Evolutionary conservation across 2,113 vertebrate genomes (phyloP).

Genomic region (Amphiprion ocellaris): DNA sequence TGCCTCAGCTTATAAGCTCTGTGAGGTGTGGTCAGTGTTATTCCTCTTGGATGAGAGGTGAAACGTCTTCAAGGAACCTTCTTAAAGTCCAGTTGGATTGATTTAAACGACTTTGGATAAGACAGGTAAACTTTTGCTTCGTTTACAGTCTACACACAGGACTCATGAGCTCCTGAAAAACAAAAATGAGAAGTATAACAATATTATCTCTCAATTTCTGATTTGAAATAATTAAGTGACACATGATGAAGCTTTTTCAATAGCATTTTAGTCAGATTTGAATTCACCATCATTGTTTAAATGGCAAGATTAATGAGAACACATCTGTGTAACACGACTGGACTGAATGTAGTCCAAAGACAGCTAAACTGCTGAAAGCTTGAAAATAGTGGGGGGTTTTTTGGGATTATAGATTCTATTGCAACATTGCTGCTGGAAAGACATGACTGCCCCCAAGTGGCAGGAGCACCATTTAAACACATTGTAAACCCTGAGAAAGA

Average conservation of each 20-base stretch:
- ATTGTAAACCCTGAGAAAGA: slow-evolving; percentile 48
- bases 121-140: no score
- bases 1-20: no score
- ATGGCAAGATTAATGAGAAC: neutral
- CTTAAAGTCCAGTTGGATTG: no score
- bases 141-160: no score
- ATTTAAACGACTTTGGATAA: no score
- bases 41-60: no score
- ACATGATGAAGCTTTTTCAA: neutral
- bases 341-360: neutral
- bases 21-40: no score
- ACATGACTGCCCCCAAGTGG: slow-evolving; percentile 46
- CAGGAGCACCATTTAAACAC: slow-evolving; percentile 39
- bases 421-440: neutral
- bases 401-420: neutral
- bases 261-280: neutral
- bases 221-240: neutral
- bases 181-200: neutral
- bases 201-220: neutral
- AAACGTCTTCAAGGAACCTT: no score
- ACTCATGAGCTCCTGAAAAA: no score
- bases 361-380: neutral
- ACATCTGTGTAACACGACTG: neutral
- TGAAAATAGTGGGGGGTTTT: neutral
- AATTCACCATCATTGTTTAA: neutral